phyloP scores from a whole-genome alignment of 2,113 vertebrate species.

The Cepphus grylle region DNA sequence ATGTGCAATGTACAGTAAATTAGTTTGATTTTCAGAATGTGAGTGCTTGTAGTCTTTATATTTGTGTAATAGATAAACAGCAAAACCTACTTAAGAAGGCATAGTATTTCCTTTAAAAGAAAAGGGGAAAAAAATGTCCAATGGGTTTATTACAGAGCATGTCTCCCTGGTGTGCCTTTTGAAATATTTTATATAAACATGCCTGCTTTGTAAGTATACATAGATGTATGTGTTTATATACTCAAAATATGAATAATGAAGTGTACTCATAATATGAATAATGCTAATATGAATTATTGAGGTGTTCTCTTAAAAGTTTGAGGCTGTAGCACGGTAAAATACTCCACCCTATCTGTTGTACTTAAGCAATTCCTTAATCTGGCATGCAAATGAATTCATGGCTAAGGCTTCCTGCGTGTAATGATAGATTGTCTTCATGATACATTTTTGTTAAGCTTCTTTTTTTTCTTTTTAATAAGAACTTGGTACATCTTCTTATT shows the following conservation, averaged over 20 bases:
- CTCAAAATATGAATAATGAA: not conserved
- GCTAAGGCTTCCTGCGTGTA: not conserved
- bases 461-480: not conserved
- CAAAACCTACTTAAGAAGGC: not conserved
- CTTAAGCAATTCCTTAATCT: not conserved
- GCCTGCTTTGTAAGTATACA: not conserved
- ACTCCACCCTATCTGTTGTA: not conserved
- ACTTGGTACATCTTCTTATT: not conserved
- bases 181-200: not conserved
- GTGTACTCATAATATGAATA: too few relatives aligned
- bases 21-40: not conserved
- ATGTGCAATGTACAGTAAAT: not conserved
- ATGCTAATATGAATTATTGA: not conserved
- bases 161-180: not conserved
- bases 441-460: not conserved
- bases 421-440: not conserved
- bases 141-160: not conserved
- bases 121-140: not conserved
- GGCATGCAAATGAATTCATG: not conserved
- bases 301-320: not conserved
- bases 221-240: not conserved
- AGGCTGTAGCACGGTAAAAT: not conserved
- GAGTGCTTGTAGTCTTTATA: not conserved
- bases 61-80: not conserved
- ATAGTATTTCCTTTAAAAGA: not conserved